These are phyloP conservation scores for Euglossa dilemma DNA, from an alignment of 1,140 invertebrate species.

Conservation along the genomic window DNA sequence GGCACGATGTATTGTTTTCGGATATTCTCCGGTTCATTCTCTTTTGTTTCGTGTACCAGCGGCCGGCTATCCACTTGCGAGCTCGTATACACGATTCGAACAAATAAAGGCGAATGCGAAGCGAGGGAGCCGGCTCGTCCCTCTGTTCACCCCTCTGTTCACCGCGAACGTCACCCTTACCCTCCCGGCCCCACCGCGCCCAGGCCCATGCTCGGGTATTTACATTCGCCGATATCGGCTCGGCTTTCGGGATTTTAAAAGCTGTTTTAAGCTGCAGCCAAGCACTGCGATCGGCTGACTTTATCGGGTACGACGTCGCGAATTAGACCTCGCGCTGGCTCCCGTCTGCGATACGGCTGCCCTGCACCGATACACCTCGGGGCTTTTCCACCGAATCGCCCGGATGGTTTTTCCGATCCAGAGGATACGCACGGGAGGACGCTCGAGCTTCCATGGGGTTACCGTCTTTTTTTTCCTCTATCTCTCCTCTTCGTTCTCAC, in stretches of 20 bases:
- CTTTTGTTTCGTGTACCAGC: constrained; percentile 57
- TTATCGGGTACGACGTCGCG: constrained; percentile 42
- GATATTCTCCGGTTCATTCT: constrained; percentile 63
- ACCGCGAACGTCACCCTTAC: not conserved
- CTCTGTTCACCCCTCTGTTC: not conserved
- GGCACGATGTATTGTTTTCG: constrained; percentile 69
- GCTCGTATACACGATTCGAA: constrained; percentile 30
- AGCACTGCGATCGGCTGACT: constrained; percentile 34
- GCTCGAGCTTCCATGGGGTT: not conserved
- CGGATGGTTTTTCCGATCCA: not conserved
- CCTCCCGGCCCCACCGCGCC: too few species aligned
- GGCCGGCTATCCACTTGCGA: constrained; percentile 49
- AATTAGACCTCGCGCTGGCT: not conserved
- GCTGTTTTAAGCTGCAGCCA: constrained; percentile 49
- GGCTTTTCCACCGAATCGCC: not conserved
- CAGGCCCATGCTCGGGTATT: constrained; percentile 7
- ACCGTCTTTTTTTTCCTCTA: not conserved
- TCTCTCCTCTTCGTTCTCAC: not conserved
- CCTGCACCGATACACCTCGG: not conserved
- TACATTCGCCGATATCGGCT: constrained; percentile 46
- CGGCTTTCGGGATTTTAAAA: constrained; percentile 45
- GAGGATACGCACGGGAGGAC: not conserved
- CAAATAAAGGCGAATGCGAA: constrained; percentile 43
- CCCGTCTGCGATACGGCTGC: not conserved
- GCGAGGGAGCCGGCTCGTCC: not conserved